These are phyloP conservation scores for Conchocele bisecta DNA, from an alignment of 2,888 invertebrate species.

Conservation along the genomic window DNA sequence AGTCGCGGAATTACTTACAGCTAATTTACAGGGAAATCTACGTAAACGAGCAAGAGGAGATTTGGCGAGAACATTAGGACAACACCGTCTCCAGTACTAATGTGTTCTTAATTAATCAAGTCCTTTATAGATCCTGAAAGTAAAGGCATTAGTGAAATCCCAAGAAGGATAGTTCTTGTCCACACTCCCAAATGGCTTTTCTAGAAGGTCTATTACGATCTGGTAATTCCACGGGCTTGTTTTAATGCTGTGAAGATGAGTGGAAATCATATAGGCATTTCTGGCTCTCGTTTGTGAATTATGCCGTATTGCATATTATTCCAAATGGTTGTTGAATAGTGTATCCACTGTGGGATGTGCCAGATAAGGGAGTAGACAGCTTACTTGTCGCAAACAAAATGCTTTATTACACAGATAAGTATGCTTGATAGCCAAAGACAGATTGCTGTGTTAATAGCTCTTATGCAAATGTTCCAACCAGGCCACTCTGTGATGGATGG, in stretches of 20 bases:
- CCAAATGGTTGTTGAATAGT: constrained; percentile 10
- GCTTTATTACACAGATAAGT: too few species aligned
- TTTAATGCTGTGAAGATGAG: constrained; percentile 13
- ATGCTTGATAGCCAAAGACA: constrained; percentile 50
- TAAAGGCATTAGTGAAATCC: constrained; percentile 48
- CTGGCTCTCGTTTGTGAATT: background rate
- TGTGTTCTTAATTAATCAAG: constrained; percentile 63
- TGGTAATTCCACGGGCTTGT: constrained; percentile 36
- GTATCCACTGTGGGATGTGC: constrained; percentile 1
- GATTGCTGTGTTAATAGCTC: constrained; percentile 51
- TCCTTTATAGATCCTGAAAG: constrained; percentile 58
- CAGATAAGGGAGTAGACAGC: constrained; percentile 38
- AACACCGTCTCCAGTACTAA: constrained; percentile 40
- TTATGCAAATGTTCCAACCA: constrained; percentile 50
- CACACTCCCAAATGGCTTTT: constrained; percentile 43
- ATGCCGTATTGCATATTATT: background rate
- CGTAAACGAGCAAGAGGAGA: constrained; percentile 42
- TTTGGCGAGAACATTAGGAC: constrained; percentile 49
- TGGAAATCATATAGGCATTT: constrained; percentile 8
- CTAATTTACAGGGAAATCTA: constrained; percentile 55
- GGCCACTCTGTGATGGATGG: constrained; percentile 35
- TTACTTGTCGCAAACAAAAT: constrained; percentile 41
- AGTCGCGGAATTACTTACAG: constrained; percentile 48
- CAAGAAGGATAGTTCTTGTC: constrained; percentile 22
- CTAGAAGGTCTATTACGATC: constrained; percentile 38